Evolutionary conservation across 2,797 vertebrate genomes (phyloP).

Genomic region (Coregonus ussuriensis): DNA sequence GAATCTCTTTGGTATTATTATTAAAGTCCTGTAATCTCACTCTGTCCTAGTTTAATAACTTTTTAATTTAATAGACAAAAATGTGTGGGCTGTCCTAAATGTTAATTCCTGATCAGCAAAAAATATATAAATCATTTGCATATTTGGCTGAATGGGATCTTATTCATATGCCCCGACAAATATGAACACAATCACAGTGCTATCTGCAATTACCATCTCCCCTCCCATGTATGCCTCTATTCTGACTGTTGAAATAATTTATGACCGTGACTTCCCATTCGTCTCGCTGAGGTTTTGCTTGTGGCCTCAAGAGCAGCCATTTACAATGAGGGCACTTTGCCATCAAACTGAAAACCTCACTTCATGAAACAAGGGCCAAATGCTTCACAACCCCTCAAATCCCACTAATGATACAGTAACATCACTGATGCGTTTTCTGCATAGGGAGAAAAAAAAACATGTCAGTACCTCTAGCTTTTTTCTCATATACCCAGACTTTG

Average conservation of each 20-base stretch:
- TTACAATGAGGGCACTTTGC: background rate
- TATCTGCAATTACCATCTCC: background rate
- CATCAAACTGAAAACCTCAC: background rate
- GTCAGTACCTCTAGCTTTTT: conserved; percentile 34
- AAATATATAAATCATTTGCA: background rate
- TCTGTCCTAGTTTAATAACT: background rate
- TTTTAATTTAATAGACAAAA: background rate
- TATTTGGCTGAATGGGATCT: background rate
- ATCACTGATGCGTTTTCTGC: background rate
- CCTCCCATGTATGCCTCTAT: background rate
- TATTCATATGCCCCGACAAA: background rate
- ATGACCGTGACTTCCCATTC: conserved; percentile 41
- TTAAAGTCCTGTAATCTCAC: background rate
- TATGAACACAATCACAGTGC: background rate
- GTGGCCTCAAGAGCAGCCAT: background rate
- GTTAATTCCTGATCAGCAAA: background rate
- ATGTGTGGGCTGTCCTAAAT: background rate
- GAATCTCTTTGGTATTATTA: background rate
- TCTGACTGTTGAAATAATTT: conserved; percentile 11
- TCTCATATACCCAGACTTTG: background rate
- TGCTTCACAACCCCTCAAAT: too few relatives aligned
- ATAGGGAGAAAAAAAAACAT: background rate
- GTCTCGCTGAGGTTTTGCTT: conserved; percentile 35
- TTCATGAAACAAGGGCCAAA: background rate
- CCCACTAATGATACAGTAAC: background rate